phyloP scores from a whole-genome alignment of 2,797 vertebrate genomes.

The Percopsis omiscomaycus region DNA sequence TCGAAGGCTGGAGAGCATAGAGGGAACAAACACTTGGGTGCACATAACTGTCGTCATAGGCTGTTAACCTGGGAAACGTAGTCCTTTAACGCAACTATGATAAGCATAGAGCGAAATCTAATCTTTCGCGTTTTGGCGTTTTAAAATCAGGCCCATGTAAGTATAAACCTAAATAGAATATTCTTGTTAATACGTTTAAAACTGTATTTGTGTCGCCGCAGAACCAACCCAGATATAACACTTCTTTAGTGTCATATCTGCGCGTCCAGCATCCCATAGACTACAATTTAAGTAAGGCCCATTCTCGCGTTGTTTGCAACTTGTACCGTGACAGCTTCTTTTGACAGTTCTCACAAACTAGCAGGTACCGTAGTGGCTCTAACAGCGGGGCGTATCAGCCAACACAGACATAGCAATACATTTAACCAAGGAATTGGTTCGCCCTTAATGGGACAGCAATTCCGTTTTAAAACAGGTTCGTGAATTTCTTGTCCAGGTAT shows the following conservation, averaged over 20 bases:
- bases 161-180: rapidly evolving
- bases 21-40: slow-evolving; percentile 28
- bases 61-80: slow-evolving; percentile 56
- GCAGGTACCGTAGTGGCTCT: slow-evolving; percentile 50
- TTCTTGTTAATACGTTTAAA: not conserved
- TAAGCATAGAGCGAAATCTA: not conserved
- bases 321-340: slow-evolving; percentile 6
- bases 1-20: slow-evolving; percentile 21
- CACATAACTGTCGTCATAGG: slow-evolving; percentile 50
- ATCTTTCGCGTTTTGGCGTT: not conserved
- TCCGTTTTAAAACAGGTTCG: slow-evolving; percentile 56
- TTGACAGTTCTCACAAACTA: slow-evolving; percentile 37
- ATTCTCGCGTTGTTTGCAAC: slow-evolving; percentile 56
- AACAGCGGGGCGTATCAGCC: slow-evolving; percentile 67
- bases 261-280: not conserved
- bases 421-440: slow-evolving; percentile 34
- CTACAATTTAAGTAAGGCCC: not conserved
- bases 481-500: slow-evolving; percentile 11
- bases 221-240: not conserved
- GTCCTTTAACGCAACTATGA: slow-evolving; percentile 28
- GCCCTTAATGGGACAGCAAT: slow-evolving; percentile 48
- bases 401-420: slow-evolving; percentile 16
- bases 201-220: not conserved
- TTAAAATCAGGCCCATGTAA: rapidly evolving
- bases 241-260: not conserved